Base-by-base conservation (phyloP, 2,113 vertebrate species). In the Rhynchomys soricoides region DNA sequence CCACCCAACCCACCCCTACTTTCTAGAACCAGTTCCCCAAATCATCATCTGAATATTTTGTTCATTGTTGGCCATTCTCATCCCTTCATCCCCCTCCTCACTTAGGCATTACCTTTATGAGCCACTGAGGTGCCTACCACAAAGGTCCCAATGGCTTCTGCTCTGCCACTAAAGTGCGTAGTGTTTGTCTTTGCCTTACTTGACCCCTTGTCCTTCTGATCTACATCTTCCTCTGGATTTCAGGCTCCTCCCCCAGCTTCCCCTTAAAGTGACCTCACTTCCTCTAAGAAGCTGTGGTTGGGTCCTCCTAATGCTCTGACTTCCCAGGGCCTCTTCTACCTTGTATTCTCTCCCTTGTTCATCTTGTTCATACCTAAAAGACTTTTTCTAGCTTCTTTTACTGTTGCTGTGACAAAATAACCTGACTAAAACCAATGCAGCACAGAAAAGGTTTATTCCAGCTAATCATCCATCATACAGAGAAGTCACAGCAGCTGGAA, bases 31-130 rank as follows among this genome's bases (percentile, higher is more conserved):
- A 48, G 16, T 70, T 7, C 22, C 77, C 31, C 1, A 74, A 62
- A 90, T 31, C 34, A 40, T 31, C 37, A 40, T 68, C 31, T 24
- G 17, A 16, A 17, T 45, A 26, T 15, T 34, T 12, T 19, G 50
- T 1, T 34, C 68, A 50, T 37, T 21, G 4, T 48, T 16, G 11
- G 24, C 4, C 21, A n/a, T 1, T 26, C 10, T 52, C 62, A 59
- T 17, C 16, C 0, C 16, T 52, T 4, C 1, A 22, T 9, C 21
- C 26, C 31, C n/a, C 0, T 29, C 45, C 62, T n/a, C 9, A 0
- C 15, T 34, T 40, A 73, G 37, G 22, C 34, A 52, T 90, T 9
- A 17, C 22, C 19, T 59, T 94, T 64, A 66, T 34, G 11, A 6
- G n/a, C 15, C 26, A 24, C 34, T n/a, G 52, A 68, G 29, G 66